phyloP scores from a whole-genome alignment of 2,113 vertebrate species.

The Corvus hawaiiensis region DNA sequence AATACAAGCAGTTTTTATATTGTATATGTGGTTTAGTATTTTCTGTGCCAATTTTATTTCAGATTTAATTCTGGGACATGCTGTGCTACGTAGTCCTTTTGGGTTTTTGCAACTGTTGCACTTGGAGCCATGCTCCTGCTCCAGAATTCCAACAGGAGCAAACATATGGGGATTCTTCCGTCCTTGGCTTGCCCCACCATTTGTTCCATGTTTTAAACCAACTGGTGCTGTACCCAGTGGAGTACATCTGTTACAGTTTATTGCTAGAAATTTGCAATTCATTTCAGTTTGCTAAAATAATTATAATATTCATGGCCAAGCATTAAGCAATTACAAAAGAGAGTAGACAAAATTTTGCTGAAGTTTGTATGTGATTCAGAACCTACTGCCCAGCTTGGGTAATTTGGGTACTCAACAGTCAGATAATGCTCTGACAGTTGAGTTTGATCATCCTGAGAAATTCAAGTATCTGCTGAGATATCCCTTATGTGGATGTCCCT shows the following conservation, averaged over 20 bases:
- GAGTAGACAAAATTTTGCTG: not conserved
- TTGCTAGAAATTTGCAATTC: constrained; percentile 65
- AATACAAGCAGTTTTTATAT: not conserved
- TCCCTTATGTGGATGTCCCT: not conserved
- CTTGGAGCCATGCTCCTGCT: constrained; percentile 46
- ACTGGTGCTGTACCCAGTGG: constrained; percentile 63
- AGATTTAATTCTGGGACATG: constrained; percentile 41
- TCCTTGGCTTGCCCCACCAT: constrained; percentile 61
- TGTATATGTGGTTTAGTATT: not conserved
- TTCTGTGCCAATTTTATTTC: constrained; percentile 37
- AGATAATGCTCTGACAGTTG: not conserved
- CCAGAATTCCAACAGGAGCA: constrained; percentile 60
- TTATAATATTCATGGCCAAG: constrained; percentile 52
- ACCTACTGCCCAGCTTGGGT: not conserved
- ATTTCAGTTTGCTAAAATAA: constrained; percentile 57
- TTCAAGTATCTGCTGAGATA: not conserved
- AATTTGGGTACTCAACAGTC: not conserved
- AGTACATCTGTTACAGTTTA: constrained; percentile 67
- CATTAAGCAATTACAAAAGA: constrained; percentile 46
- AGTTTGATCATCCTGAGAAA: constrained; percentile 19
- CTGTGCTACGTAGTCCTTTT: constrained; percentile 27
- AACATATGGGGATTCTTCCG: constrained; percentile 63
- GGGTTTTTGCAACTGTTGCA: constrained; percentile 56
- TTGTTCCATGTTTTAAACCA: constrained; percentile 58
- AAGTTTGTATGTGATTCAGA: not conserved